These are phyloP conservation scores for Lophius americanus DNA, from an alignment of 2,797 vertebrate species.

Conservation along the genomic window DNA sequence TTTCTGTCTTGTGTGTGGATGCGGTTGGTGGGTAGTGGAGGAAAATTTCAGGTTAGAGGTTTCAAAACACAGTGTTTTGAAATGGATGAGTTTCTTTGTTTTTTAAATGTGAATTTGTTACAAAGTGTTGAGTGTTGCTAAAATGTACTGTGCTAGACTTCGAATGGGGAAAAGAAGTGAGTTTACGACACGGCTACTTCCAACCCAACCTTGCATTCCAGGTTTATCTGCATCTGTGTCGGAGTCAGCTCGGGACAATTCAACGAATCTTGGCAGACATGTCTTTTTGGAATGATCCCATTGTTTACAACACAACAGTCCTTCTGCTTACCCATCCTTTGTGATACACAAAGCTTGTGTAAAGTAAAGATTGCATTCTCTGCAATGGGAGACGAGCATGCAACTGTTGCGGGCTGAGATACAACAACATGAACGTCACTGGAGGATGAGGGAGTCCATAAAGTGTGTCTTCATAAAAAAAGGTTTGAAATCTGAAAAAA, in stretches of 20 bases:
- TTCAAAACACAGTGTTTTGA: no score
- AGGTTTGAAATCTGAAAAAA: slow-evolving; percentile 8
- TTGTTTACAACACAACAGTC: slow-evolving; percentile 45
- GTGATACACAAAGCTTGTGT: slow-evolving; percentile 34
- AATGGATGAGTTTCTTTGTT: no score
- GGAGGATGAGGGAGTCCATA: slow-evolving; percentile 58
- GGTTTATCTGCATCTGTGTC: slow-evolving; percentile 13
- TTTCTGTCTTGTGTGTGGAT: no score
- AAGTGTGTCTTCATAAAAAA: slow-evolving; percentile 25
- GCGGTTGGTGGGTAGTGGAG: no score
- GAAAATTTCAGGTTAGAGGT: no score
- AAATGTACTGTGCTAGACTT: no score
- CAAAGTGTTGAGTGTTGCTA: no score
- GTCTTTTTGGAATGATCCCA: slow-evolving; percentile 37
- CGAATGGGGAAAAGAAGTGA: not conserved
- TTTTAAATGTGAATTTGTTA: no score
- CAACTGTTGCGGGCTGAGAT: slow-evolving; percentile 52
- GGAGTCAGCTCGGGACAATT: slow-evolving; percentile 41
- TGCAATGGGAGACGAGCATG: slow-evolving; percentile 55
- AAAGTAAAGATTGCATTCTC: slow-evolving; percentile 60
- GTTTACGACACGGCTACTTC: slow-evolving; percentile 9
- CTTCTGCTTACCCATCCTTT: slow-evolving; percentile 39
- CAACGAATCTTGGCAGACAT: slow-evolving; percentile 17
- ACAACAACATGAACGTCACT: slow-evolving; percentile 30
- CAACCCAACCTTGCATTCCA: not conserved